Evolutionary conservation across 2,113 vertebrate species (phyloP).

Genomic region (Microtus pennsylvanicus): DNA sequence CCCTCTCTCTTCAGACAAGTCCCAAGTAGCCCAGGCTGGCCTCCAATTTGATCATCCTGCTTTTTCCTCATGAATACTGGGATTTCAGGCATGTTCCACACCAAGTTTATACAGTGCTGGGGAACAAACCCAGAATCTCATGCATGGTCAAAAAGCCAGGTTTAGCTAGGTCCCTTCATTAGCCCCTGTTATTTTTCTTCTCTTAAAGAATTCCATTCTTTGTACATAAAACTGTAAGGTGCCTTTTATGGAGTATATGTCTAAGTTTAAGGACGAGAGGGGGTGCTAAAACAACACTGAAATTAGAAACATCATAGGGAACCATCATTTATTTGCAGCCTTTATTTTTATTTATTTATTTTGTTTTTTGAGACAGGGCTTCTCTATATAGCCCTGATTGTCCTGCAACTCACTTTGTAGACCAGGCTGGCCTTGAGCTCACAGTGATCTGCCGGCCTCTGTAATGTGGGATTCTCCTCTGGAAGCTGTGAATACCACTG

Average conservation of each 20-base stretch:
- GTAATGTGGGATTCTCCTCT: too few relatives aligned
- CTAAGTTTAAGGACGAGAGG: not conserved
- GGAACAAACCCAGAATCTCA: not conserved
- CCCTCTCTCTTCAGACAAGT: not conserved
- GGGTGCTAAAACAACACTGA: not conserved
- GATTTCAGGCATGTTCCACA: too few relatives aligned
- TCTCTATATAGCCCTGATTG: too few relatives aligned
- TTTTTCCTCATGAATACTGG: not conserved
- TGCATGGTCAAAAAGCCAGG: not conserved
- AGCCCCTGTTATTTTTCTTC: not conserved
- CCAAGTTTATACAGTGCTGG: not conserved
- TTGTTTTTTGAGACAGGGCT: too few relatives aligned
- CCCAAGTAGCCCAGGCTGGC: not conserved
- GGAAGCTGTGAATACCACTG: too few relatives aligned
- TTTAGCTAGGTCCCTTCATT: not conserved
- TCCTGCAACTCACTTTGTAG: too few relatives aligned
- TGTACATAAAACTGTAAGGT: not conserved
- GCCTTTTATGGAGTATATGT: not conserved
- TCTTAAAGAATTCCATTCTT: not conserved
- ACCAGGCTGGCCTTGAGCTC: too few relatives aligned
- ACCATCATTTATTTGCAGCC: not conserved
- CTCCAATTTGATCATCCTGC: not conserved
- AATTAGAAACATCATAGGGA: not conserved
- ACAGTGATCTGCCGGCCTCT: too few relatives aligned
- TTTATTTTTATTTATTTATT: not conserved